phyloP scores from a whole-genome alignment of 2,113 vertebrate genomes.

The Apodemus speciosus region DNA sequence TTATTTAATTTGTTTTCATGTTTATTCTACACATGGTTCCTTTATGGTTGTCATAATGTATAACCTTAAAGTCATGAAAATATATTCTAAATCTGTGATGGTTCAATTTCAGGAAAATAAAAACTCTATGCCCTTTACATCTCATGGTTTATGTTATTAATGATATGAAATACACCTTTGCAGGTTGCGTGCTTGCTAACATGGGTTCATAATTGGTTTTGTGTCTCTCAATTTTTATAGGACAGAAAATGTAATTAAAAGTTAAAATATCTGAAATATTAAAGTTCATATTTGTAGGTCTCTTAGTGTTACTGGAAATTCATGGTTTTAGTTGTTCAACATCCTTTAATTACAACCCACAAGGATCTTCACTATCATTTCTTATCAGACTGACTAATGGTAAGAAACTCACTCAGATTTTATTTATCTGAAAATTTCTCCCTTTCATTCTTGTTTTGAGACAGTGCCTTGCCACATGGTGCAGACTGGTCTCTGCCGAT shows the following conservation, averaged over 20 bases:
- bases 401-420: not conserved
- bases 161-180: not conserved
- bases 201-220: not conserved
- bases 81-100: not conserved
- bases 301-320: not conserved
- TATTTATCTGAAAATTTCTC: not conserved
- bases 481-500: not conserved
- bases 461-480: not conserved
- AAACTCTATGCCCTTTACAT: not conserved
- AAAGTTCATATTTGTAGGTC: not conserved
- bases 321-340: not conserved
- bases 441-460: not conserved
- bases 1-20: not conserved
- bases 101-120: not conserved
- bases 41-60: not conserved
- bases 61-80: not conserved
- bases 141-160: not conserved
- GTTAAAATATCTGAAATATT: not conserved
- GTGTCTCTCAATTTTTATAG: not conserved
- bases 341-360: not conserved
- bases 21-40: not conserved
- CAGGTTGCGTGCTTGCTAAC: not conserved
- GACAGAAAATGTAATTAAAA: not conserved
- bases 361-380: not conserved
- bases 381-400: not conserved